phyloP scores from a whole-genome alignment of 2,797 vertebrate genomes.

The Pagetopsis macropterus region DNA sequence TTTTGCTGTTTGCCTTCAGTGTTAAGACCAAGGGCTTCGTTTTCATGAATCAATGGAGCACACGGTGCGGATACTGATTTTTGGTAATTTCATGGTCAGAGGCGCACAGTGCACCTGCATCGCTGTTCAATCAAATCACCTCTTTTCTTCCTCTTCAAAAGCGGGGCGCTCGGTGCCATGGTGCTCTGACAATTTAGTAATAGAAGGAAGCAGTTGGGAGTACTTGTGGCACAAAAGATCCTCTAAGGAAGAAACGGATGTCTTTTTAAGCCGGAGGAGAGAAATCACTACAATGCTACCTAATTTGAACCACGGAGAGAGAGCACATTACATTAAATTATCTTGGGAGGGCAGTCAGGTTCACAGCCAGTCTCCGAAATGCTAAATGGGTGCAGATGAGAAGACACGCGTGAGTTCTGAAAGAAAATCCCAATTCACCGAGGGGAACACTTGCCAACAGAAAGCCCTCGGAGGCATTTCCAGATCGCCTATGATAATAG shows the following conservation, averaged over 20 bases:
- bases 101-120: conserved; percentile 31
- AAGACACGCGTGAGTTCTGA: conserved; percentile 4
- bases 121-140: conserved; percentile 49
- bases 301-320: conserved; percentile 38
- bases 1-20: conserved; percentile 50
- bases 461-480: conserved; percentile 7
- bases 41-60: conserved; percentile 43
- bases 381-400: conserved; percentile 31
- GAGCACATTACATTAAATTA: conserved; percentile 44
- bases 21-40: conserved; percentile 46
- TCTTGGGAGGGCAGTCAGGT: conserved; percentile 35
- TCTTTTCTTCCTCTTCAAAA: conserved; percentile 47
- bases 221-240: conserved; percentile 36
- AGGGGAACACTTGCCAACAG: conserved; percentile 18
- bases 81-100: conserved; percentile 58
- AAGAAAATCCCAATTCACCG: conserved; percentile 15
- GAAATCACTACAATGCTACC: conserved; percentile 18
- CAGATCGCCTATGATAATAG: neutral
- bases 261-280: conserved; percentile 26
- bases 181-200: conserved; percentile 43
- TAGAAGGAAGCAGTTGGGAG: conserved; percentile 28
- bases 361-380: conserved; percentile 34
- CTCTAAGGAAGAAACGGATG: conserved; percentile 29
- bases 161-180: neutral
- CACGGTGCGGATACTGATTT: conserved; percentile 35